Evolutionary conservation across 2,797 vertebrate genomes (phyloP).

Genomic region (Cottoperca gobio): DNA sequence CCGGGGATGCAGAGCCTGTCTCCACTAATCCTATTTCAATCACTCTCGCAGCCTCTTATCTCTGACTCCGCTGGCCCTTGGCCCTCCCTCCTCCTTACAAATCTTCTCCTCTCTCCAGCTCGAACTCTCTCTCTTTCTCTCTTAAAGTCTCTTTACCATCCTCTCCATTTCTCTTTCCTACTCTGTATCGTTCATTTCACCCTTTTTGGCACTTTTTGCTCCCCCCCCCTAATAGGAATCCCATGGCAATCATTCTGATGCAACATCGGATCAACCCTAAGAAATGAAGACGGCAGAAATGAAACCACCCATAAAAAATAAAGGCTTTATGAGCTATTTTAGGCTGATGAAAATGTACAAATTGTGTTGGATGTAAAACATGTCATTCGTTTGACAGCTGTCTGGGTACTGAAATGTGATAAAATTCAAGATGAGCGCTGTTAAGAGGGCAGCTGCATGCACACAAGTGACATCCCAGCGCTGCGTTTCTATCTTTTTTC

Average conservation of each 20-base stretch:
- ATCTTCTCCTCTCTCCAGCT: constrained; percentile 56
- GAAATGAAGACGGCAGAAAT: constrained; percentile 63
- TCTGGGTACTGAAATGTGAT: constrained; percentile 57
- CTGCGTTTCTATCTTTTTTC: constrained; percentile 33
- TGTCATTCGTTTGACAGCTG: constrained; percentile 70
- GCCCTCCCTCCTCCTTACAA: constrained; percentile 60
- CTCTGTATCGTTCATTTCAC: constrained; percentile 42
- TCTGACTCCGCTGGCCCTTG: constrained; percentile 75
- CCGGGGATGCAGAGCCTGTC: constrained; percentile 79
- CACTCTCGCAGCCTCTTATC: constrained; percentile 82
- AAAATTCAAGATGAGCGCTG: constrained; percentile 53
- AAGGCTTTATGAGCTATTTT: constrained; percentile 64
- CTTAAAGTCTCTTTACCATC: constrained; percentile 33
- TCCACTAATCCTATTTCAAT: constrained; percentile 85
- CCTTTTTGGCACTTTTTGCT: constrained; percentile 38
- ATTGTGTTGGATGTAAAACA: constrained; percentile 72
- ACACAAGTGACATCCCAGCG: constrained; percentile 42
- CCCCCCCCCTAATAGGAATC: constrained; percentile 63
- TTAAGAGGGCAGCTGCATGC: constrained; percentile 51
- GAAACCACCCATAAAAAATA: constrained; percentile 60
- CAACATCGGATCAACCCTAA: constrained; percentile 70
- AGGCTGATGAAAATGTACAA: constrained; percentile 73
- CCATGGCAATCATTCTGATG: constrained; percentile 73
- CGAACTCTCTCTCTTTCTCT: constrained; percentile 26
- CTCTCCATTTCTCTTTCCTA: constrained; percentile 43